Percentiles rank a stretch among this genome's conserved stretches.
These are phyloP conservation scores for Podarcis muralis DNA, from an alignment of 2,113 vertebrate genomes.

Conservation along the genomic window DNA sequence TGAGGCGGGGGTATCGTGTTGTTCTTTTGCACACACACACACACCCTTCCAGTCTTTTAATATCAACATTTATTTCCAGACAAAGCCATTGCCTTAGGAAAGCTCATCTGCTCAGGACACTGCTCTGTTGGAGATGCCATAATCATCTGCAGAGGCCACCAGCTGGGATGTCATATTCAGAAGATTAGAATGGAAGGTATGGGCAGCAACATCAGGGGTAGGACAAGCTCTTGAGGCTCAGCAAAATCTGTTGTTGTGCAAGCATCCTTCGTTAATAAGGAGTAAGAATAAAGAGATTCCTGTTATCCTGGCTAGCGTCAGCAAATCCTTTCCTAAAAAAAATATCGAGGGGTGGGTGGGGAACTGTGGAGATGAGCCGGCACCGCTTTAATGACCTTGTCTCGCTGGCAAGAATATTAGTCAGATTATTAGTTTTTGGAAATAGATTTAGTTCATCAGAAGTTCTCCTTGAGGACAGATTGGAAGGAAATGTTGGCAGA, in stretches of 20 bases:
- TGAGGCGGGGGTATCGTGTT: neutral
- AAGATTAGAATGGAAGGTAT: conserved; percentile 27
- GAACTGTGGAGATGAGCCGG: conserved; percentile 24
- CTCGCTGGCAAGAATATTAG: conserved; percentile 40
- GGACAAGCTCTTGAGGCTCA: conserved; percentile 34
- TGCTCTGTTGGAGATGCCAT: conserved; percentile 50
- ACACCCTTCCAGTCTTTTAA: conserved; percentile 46
- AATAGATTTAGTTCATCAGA: conserved; percentile 32
- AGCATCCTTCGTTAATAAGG: conserved; percentile 17
- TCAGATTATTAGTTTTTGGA: conserved; percentile 27
- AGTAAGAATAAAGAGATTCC: neutral
- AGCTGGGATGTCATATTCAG: conserved; percentile 29
- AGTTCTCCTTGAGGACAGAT: conserved; percentile 42
- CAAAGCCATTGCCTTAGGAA: conserved; percentile 43
- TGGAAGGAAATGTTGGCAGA: conserved; percentile 40
- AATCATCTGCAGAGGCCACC: conserved; percentile 33
- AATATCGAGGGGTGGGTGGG: neutral
- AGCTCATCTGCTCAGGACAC: conserved; percentile 48
- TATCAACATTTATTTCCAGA: conserved; percentile 56
- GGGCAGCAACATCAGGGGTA: neutral
- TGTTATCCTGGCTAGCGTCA: neutral
- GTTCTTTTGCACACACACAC: neutral
- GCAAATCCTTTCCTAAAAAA: conserved; percentile 39
- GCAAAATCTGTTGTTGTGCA: conserved; percentile 19
- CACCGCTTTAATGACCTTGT: conserved; percentile 1